These are phyloP conservation scores for Heteropelma amictum DNA, from an alignment of 2,888 invertebrate genomes.

Conservation along the genomic window DNA sequence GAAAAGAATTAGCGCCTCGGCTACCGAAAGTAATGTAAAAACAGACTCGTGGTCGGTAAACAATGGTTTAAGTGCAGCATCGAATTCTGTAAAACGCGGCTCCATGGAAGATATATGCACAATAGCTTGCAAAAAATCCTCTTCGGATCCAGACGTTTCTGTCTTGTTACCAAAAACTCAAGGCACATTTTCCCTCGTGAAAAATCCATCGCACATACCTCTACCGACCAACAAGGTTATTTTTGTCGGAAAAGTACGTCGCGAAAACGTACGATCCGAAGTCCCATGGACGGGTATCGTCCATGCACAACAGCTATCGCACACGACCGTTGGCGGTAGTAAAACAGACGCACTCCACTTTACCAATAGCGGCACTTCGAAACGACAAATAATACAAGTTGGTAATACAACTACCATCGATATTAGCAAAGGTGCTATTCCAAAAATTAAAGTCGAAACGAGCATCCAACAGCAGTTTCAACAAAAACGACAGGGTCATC, in stretches of 20 bases:
- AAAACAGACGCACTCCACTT: neutral
- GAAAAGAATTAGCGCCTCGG: neutral
- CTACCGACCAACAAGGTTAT: neutral
- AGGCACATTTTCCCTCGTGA: neutral
- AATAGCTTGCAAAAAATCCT: constrained; percentile 33
- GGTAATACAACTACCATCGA: neutral
- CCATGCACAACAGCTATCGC: no score
- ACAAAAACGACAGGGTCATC: neutral
- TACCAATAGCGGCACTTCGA: neutral
- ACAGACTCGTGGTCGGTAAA: neutral
- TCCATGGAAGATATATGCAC: constrained; percentile 44
- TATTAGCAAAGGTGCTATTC: constrained; percentile 18
- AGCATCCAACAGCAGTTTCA: neutral
- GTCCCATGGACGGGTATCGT: no score
- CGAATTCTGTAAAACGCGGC: constrained; percentile 14
- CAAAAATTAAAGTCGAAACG: neutral
- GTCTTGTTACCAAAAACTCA: neutral
- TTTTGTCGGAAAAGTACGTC: neutral
- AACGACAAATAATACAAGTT: neutral
- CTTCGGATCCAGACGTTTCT: neutral
- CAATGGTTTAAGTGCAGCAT: neutral
- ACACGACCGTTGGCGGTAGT: no score
- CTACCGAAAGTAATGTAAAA: neutral
- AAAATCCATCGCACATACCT: neutral
- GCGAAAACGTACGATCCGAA: neutral